Conservation (phyloP, 2,797 vertebrate species). For the Sebastes flavidus region DNA sequence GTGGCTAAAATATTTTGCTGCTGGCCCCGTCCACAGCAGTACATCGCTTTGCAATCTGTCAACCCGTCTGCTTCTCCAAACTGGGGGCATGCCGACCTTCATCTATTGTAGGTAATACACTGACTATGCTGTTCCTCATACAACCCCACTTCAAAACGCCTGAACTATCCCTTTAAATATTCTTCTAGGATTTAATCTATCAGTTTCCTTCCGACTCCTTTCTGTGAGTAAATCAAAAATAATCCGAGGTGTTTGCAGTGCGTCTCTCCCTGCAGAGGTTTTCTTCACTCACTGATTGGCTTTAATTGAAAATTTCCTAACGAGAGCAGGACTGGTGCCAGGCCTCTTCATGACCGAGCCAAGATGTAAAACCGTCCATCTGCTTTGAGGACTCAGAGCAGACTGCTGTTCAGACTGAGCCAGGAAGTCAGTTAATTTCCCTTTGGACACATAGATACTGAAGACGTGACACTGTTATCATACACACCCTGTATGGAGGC, state of each 20-base stretch:
- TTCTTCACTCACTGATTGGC: conserved; percentile 5
- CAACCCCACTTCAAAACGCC: no score
- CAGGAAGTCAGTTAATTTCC: conserved; percentile 15
- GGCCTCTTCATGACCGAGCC: conserved; percentile 2
- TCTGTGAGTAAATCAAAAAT: background rate
- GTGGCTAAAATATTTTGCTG: no score
- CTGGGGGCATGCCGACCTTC: no score
- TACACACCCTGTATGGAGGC: background rate
- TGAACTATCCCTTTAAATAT: accelerated
- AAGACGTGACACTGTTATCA: background rate
- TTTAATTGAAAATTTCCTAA: conserved; percentile 43
- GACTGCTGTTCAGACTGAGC: conserved; percentile 9
- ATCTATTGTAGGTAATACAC: no score
- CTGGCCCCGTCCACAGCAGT: accelerated
- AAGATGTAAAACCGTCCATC: conserved; percentile 39
- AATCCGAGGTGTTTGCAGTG: background rate
- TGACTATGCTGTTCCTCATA: no score
- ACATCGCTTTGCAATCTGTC: no score
- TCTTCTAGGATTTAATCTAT: accelerated
- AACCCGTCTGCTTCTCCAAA: no score
- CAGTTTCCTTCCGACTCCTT: background rate
- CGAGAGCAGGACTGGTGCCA: conserved; percentile 38
- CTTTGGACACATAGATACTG: background rate
- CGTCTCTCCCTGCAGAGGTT: background rate
- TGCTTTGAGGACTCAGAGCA: conserved; percentile 16